Conservation (phyloP, 2,888 invertebrate species). For the Rhimphoctona megacephalus region DNA sequence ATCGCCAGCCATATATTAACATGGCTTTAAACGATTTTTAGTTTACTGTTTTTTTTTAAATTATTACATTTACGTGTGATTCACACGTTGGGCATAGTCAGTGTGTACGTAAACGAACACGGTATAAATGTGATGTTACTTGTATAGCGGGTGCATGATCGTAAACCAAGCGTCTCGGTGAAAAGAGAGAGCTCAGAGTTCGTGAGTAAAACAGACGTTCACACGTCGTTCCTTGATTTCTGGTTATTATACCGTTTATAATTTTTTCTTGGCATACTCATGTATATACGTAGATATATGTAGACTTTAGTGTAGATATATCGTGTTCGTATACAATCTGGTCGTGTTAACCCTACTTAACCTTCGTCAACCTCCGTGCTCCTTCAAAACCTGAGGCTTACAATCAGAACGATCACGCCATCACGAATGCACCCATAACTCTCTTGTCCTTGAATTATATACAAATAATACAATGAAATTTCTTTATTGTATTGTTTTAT, state of each 20-base stretch:
- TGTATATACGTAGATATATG: background rate
- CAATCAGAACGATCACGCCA: slow-evolving; percentile 44
- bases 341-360: slow-evolving; percentile 66
- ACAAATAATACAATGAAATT: background rate
- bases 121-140: slow-evolving; percentile 14
- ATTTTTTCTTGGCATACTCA: slow-evolving; percentile 51
- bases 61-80: slow-evolving; percentile 20
- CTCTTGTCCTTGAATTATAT: background rate
- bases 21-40: slow-evolving; percentile 1
- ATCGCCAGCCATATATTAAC: background rate
- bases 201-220: slow-evolving; percentile 69
- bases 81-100: slow-evolving; percentile 21
- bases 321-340: slow-evolving; percentile 41
- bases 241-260: slow-evolving; percentile 66
- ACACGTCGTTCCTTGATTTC: slow-evolving; percentile 67
- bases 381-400: slow-evolving; percentile 35
- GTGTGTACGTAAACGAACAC: slow-evolving; percentile 26
- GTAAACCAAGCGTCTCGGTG: slow-evolving; percentile 20
- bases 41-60: background rate
- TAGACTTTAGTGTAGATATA: background rate
- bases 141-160: slow-evolving; percentile 43
- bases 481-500: background rate
- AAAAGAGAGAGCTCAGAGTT: slow-evolving; percentile 51
- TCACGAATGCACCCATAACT: slow-evolving; percentile 41
- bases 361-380: slow-evolving; percentile 62